Evolutionary conservation across 2,888 invertebrate genomes (phyloP).

Genomic region (Hermodice carunculata): DNA sequence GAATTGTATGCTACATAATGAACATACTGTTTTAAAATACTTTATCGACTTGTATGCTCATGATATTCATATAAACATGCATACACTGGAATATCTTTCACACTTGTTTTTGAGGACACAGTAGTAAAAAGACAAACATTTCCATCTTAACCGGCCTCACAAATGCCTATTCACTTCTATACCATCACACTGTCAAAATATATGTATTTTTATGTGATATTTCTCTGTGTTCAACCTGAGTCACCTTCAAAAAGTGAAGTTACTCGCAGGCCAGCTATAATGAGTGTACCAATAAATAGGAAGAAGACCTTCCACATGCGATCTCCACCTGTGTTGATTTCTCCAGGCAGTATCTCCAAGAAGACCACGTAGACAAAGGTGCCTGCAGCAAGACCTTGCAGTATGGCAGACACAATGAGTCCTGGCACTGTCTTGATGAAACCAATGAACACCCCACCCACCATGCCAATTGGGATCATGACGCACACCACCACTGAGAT

Average conservation of each 20-base stretch:
- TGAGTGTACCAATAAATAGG: constrained; percentile 49
- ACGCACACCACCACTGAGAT: constrained; percentile 54
- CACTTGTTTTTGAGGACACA: no score
- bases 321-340: constrained; percentile 30
- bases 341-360: constrained; percentile 61
- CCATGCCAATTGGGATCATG: constrained; percentile 63
- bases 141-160: no score
- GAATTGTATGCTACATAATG: no score
- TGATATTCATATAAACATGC: no score
- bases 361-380: constrained; percentile 67
- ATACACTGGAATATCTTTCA: no score
- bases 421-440: constrained; percentile 37
- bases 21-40: no score
- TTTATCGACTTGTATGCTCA: no score
- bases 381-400: constrained; percentile 65
- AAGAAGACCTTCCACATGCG: constrained; percentile 48
- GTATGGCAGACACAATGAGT: constrained; percentile 53
- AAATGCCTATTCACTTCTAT: no score
- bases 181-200: no score
- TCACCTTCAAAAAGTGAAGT: not conserved
- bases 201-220: not conserved
- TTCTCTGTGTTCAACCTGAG: not conserved
- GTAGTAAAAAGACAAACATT: no score
- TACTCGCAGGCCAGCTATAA: constrained; percentile 29
- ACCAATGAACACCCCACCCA: constrained; percentile 55